Evolutionary conservation across 1,140 invertebrate genomes (phyloP), one percentile per base, ranked within the genome.

Genomic region (Drosophila paulistorum): DNA sequence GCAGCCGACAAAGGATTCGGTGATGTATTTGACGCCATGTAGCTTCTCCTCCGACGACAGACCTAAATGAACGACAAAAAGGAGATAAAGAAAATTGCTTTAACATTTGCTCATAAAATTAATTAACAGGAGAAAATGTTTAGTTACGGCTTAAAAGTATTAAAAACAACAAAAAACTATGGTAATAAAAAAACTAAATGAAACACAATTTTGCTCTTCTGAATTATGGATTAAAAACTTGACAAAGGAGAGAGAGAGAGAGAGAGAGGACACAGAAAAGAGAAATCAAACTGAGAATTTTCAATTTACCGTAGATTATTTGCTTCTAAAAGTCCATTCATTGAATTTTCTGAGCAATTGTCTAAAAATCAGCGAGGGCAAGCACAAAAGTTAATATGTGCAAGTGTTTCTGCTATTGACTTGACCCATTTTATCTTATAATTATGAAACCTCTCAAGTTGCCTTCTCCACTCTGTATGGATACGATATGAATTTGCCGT

Each of bases 1-100:
- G 90, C 97, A 98, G 2, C 97, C 97, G 48, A 98, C 96, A 91
- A 98, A 98, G 10, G 97, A 97, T 93, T 97, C 96, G 72, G 97
- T 97, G 41, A 97, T 96, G 82, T 98, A 98, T 92, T 97, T 97
- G 0, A 97, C 96, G 63, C 96, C 96, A 83, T 97, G 96, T 14
- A 97, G 92, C 91, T 95, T 95, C 91, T 97, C 96, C 91, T 97
- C 96, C 1, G 96, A 96, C 83, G 96, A 97, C 68, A 97, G 92
- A 77, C 97, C 96, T 97, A 14, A 17, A 26, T 1, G 54, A 26
- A 60, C 13, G 45, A 30, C 23, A n/a, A 35, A 54, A 65, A 20
- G 39, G 17, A n/a, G 4, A n/a, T 35, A 35, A 9, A 5, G 57
- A 71, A 63, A 61, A 45, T 62, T 60, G 35, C 30, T 74, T 59